These are phyloP conservation scores for Drosophila monieri DNA, from an alignment of 2,888 invertebrate species.

Conservation along the genomic window DNA sequence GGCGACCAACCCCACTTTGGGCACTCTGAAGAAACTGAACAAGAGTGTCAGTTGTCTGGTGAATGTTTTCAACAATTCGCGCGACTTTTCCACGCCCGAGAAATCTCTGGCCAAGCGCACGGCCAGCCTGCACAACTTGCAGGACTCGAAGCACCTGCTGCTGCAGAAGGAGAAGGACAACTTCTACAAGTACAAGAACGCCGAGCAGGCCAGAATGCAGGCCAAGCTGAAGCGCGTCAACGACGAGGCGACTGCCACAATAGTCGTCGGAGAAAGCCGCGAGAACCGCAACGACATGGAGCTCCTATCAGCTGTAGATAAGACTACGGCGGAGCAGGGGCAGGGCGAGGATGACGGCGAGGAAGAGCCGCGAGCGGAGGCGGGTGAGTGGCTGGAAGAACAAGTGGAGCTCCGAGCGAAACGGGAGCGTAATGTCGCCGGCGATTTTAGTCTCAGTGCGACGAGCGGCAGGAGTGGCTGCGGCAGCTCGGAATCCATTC, in stretches of 20 bases:
- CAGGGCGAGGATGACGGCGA: conserved; percentile 6
- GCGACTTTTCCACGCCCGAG: conserved; percentile 52
- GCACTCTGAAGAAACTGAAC: conserved; percentile 70
- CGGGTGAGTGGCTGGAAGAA: conserved; percentile 3
- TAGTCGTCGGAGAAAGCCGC: conserved; percentile 60
- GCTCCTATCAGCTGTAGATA: conserved; percentile 49
- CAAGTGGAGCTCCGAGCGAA: conserved; percentile 20
- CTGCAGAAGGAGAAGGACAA: conserved; percentile 81
- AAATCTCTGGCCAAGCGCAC: conserved; percentile 73
- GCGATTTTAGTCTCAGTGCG: conserved; percentile 53
- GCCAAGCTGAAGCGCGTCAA: conserved; percentile 56
- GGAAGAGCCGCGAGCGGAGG: conserved; percentile 1
- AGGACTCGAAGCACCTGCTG: conserved; percentile 37
- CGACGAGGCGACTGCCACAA: conserved; percentile 45
- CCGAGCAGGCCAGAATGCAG: conserved; percentile 76
- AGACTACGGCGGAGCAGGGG: conserved; percentile 5
- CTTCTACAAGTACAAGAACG: conserved; percentile 84
- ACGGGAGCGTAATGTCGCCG: conserved; percentile 22
- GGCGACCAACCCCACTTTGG: conserved; percentile 35
- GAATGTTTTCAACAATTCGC: conserved; percentile 63
- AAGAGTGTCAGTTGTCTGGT: conserved; percentile 81
- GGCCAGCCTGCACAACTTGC: conserved; percentile 79
- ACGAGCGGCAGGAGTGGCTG: conserved; percentile 52
- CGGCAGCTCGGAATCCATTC: conserved; percentile 67
- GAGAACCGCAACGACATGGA: conserved; percentile 39